Evolutionary conservation across 2,797 vertebrate genomes (phyloP).

Genomic region (Chrysolophus pictus): DNA sequence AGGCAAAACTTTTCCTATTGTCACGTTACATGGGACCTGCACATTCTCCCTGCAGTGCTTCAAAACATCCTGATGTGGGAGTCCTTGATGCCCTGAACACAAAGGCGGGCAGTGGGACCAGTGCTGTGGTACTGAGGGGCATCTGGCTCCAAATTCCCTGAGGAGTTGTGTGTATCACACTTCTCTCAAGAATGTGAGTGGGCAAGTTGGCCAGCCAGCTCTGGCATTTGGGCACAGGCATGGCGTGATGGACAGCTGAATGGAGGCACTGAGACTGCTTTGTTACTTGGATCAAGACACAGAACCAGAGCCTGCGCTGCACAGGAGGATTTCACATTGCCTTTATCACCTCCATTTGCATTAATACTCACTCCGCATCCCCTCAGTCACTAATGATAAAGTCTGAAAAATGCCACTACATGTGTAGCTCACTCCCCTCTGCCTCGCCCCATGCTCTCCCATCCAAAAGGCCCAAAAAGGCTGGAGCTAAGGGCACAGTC

Average conservation of each 20-base stretch:
- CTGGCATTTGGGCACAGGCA: conserved; percentile 41
- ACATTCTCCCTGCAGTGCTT: neutral
- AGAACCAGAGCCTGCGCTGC: neutral
- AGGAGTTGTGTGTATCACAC: conserved; percentile 25
- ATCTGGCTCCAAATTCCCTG: conserved; percentile 13
- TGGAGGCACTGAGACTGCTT: conserved; percentile 22
- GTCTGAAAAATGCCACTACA: neutral
- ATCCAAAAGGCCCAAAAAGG: neutral
- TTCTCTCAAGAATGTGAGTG: conserved; percentile 64
- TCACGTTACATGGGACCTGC: neutral
- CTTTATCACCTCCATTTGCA: accelerated
- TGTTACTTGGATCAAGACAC: neutral
- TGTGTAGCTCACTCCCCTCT: neutral
- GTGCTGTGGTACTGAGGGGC: neutral
- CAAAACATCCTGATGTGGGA: accelerated
- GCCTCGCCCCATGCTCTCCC: accelerated
- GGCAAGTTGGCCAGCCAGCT: conserved; percentile 57
- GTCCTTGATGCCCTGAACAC: neutral
- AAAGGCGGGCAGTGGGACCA: neutral
- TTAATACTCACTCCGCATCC: neutral
- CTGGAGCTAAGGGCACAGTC: neutral
- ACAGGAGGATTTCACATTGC: neutral
- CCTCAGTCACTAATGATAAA: neutral
- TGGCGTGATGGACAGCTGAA: conserved; percentile 24
- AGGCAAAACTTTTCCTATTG: neutral